Evolutionary conservation across 1,140 invertebrate species (phyloP).

Genomic region (Melipona quadrifasciata): DNA sequence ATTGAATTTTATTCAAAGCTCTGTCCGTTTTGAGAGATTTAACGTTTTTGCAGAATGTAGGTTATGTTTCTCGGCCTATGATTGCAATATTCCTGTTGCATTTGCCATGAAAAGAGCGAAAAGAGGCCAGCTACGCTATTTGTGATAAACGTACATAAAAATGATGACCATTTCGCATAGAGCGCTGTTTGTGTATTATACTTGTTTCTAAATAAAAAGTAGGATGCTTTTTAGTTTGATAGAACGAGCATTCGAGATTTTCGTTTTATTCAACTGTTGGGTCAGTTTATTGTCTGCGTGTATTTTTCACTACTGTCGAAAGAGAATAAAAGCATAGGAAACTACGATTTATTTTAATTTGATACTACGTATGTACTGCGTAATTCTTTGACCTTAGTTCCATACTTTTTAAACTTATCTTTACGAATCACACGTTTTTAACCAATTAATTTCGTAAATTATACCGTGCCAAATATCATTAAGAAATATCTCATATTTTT

Average conservation of each 20-base stretch:
- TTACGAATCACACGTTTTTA: too few relatives aligned
- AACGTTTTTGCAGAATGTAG: background rate
- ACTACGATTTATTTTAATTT: too few relatives aligned
- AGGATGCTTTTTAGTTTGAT: background rate
- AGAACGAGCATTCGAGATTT: background rate
- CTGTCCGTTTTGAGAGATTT: background rate
- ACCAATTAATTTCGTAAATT: too few relatives aligned
- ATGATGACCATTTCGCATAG: background rate
- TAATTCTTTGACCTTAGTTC: too few relatives aligned
- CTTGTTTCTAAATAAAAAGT: background rate
- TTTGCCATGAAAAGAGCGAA: background rate
- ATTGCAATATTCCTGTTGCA: background rate
- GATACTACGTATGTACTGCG: too few relatives aligned
- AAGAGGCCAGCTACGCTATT: background rate
- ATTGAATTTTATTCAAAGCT: background rate
- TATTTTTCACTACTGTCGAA: too few relatives aligned
- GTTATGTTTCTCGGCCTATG: background rate
- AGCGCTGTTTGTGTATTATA: background rate
- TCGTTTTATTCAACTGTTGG: background rate
- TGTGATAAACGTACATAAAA: background rate
- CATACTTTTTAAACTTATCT: too few relatives aligned
- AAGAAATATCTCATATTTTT: too few relatives aligned
- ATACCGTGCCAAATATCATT: too few relatives aligned
- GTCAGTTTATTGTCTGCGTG: too few relatives aligned
- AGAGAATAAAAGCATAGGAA: too few relatives aligned